Evolutionary conservation across 2,113 vertebrate genomes (phyloP).

Genomic region (Zosterops japonicus): DNA sequence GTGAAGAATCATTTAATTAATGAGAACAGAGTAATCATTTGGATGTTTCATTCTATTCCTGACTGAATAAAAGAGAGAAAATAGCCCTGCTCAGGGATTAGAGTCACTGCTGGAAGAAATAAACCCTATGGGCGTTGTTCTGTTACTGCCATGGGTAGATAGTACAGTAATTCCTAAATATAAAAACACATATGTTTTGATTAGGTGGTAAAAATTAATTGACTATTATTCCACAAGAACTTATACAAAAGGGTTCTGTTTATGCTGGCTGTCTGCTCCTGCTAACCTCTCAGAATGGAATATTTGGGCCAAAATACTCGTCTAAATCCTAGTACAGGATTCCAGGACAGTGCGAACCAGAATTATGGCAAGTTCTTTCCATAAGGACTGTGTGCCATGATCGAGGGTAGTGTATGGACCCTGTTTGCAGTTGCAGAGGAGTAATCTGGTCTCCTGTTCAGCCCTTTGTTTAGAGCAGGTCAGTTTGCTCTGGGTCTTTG

Average conservation of each 20-base stretch:
- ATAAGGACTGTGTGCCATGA: neutral
- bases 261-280: neutral
- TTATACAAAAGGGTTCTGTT: neutral
- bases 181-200: neutral
- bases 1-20: constrained; percentile 62
- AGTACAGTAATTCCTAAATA: neutral
- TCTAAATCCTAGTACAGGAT: neutral
- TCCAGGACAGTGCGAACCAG: neutral
- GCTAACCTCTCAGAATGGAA: neutral
- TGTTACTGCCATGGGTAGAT: neutral
- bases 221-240: neutral
- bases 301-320: neutral
- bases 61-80: constrained; percentile 21
- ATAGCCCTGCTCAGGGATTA: neutral
- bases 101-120: neutral
- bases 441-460: neutral
- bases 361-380: neutral
- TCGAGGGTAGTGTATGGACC: rapidly evolving
- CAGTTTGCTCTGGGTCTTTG: neutral
- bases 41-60: neutral
- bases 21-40: constrained; percentile 42
- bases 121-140: neutral
- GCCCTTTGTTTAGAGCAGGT: neutral
- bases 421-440: neutral
- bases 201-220: neutral